Evolutionary conservation across 1,140 invertebrate species (phyloP), one percentile per base, ranked within the genome.

Genomic region (Anthonomus grandis): DNA sequence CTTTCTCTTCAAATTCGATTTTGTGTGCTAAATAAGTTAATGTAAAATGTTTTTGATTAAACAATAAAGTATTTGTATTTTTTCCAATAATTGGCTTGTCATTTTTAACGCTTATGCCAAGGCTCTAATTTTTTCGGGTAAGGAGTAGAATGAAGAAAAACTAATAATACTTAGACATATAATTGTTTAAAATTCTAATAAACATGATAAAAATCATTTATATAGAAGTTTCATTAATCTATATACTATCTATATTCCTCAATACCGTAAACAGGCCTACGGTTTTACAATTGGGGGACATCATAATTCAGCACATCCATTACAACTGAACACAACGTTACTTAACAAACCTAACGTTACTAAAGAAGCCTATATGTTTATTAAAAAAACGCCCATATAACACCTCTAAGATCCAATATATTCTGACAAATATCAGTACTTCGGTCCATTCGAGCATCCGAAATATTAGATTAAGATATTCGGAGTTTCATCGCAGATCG

Each of bases 401-500:
- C 31, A 34, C 31, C 10, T 34, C 13, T 13, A 34, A 2, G 31
- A 34, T 13, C 31, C 31, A 34, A 12, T 1, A 10, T 13, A 34
- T 34, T 34, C 13, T 34, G 15, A 34, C 13, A 10, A 34, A 34
- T 34, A 34, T 34, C 31, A 10, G 31, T n/a, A n/a, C n/a, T 1
- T 34, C 31, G 10, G 15, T 34, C 31, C 31, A 13, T 34, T 34
- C 31, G 31, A 13, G 15, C 10, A 2, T 13, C 12, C 50, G 45
- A 37, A 54, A 50, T 63, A 63, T 63, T 63, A 53, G 62, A 63
- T 63, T 63, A 60, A 60, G 62, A 57, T 63, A 63, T 60, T 59
- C 44, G 48, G 49, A 42, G n/a, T n/a, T n/a, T n/a, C n/a, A n/a
- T n/a, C n/a, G n/a, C n/a, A n/a, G n/a, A n/a, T n/a, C 48, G 46